phyloP scores from a whole-genome alignment of 2,888 invertebrate genomes.

The Cyaniris semiargus region DNA sequence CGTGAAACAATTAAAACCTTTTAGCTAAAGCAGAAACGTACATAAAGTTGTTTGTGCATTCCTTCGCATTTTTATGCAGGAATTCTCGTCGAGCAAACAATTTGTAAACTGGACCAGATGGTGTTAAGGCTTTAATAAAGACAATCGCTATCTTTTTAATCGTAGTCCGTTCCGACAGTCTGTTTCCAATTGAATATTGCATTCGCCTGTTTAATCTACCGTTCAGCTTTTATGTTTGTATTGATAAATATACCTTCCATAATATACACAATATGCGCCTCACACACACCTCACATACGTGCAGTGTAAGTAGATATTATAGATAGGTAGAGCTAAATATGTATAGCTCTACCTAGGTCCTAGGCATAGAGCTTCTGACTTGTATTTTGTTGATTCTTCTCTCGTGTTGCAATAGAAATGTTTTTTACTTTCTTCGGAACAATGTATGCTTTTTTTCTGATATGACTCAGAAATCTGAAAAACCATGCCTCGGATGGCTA shows the following conservation, averaged over 20 bases:
- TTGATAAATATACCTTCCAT: not conserved
- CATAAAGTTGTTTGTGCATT: slow-evolving; percentile 17
- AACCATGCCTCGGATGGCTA: too few relatives aligned
- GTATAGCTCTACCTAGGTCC: too few relatives aligned
- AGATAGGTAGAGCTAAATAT: too few relatives aligned
- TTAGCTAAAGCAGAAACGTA: not conserved
- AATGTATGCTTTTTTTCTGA: too few relatives aligned
- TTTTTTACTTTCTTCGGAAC: too few relatives aligned
- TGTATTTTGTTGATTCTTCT: too few relatives aligned
- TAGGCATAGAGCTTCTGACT: too few relatives aligned
- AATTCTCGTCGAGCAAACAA: not conserved
- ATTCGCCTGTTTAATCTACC: not conserved
- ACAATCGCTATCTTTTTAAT: slow-evolving; percentile 9
- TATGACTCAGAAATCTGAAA: too few relatives aligned
- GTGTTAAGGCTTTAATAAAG: slow-evolving; percentile 17
- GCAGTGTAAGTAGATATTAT: too few relatives aligned
- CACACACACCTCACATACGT: too few relatives aligned
- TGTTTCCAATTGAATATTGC: slow-evolving; percentile 2
- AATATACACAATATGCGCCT: too few relatives aligned
- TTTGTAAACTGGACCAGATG: slow-evolving; percentile 9
- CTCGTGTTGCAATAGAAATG: too few relatives aligned
- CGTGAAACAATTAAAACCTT: slow-evolving; percentile 19
- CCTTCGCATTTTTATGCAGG: not conserved
- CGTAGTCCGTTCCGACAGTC: not conserved
- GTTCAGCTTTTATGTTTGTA: not conserved